Conservation (phyloP, 2,113 vertebrate species). For the Labrus mixtus region DNA sequence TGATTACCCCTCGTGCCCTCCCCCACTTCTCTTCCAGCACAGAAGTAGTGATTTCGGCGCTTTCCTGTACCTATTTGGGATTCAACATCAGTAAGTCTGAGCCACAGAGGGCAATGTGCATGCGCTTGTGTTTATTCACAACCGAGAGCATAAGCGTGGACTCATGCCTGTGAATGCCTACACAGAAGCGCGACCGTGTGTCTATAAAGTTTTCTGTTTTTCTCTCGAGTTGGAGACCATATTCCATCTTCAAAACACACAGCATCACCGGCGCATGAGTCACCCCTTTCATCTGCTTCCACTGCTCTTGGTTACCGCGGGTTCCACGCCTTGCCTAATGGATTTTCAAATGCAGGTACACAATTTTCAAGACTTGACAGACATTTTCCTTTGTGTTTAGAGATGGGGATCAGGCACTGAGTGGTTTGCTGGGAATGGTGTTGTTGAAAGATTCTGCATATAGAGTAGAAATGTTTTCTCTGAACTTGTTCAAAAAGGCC, state of each 20-base stretch:
- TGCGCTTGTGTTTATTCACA: slow-evolving; percentile 31
- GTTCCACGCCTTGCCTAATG: slow-evolving; percentile 77
- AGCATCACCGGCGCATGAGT: slow-evolving; percentile 67
- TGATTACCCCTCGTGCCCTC: slow-evolving; percentile 62
- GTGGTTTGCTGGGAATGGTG: slow-evolving; percentile 69
- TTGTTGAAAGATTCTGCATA: slow-evolving; percentile 74
- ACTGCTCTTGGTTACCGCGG: slow-evolving; percentile 66
- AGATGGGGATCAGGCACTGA: slow-evolving; percentile 76
- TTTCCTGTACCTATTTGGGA: slow-evolving; percentile 57
- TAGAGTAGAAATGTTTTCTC: slow-evolving; percentile 69
- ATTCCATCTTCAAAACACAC: slow-evolving; percentile 70
- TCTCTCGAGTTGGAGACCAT: slow-evolving; percentile 53
- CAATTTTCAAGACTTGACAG: slow-evolving; percentile 77
- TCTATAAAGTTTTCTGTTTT: slow-evolving; percentile 64
- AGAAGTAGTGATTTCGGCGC: slow-evolving; percentile 52
- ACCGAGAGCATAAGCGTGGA: neutral
- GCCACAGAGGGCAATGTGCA: slow-evolving; percentile 43
- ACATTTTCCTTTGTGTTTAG: slow-evolving; percentile 77
- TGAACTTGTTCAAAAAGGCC: slow-evolving; percentile 72
- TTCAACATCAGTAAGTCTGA: slow-evolving; percentile 47
- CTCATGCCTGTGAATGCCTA: slow-evolving; percentile 37
- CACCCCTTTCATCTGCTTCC: slow-evolving; percentile 76
- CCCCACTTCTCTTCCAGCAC: slow-evolving; percentile 40
- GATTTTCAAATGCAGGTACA: slow-evolving; percentile 82
- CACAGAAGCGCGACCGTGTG: slow-evolving; percentile 40